These are phyloP conservation scores for Lethrus apterus DNA, from an alignment of 1,140 invertebrate species.

Conservation along the genomic window DNA sequence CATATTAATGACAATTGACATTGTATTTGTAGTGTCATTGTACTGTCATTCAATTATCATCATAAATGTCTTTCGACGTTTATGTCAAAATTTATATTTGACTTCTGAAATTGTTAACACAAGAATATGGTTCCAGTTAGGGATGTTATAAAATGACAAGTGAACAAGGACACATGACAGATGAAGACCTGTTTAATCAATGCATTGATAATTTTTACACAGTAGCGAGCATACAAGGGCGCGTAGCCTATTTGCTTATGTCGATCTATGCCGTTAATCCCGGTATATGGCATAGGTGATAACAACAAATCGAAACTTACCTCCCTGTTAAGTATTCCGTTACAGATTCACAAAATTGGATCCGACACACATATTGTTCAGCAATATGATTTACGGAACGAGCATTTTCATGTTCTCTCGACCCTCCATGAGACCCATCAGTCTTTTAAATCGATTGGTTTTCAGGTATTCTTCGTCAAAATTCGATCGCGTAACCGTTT, in stretches of 20 bases:
- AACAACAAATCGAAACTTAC: too few species aligned
- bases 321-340: too few species aligned
- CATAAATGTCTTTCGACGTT: too few species aligned
- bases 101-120: too few species aligned
- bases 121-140: too few species aligned
- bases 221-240: slow-evolving; percentile 29
- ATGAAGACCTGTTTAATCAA: slow-evolving; percentile 20
- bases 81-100: too few species aligned
- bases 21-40: too few species aligned
- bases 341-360: slow-evolving; percentile 22
- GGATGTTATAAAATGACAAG: slow-evolving; percentile 13
- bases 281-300: slow-evolving; percentile 17
- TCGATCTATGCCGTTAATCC: slow-evolving; percentile 34
- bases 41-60: too few species aligned
- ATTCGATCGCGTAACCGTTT: slow-evolving; percentile 8
- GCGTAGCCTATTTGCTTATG: slow-evolving; percentile 34
- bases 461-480: slow-evolving; percentile 26
- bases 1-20: too few species aligned
- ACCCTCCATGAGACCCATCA: slow-evolving; percentile 27
- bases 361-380: slow-evolving; percentile 23
- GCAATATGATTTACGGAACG: slow-evolving; percentile 36
- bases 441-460: slow-evolving; percentile 22
- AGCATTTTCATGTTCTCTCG: slow-evolving; percentile 30
- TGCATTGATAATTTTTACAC: slow-evolving; percentile 23
- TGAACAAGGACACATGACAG: slow-evolving; percentile 1